Conservation (phyloP, 2,888 invertebrate species). For the Drosophila tripunctata region DNA sequence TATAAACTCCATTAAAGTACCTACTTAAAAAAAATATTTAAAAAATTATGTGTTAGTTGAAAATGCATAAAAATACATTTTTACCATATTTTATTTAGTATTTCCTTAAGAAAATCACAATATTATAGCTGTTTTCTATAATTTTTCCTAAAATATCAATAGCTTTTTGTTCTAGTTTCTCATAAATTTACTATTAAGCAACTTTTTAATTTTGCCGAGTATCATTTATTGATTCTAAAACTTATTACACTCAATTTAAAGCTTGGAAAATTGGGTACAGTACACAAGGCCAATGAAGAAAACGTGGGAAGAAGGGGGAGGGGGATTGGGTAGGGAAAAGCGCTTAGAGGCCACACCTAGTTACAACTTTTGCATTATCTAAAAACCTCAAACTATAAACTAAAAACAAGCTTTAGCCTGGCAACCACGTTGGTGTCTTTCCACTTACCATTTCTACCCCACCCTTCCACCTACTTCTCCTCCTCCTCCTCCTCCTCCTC, state of each 20-base stretch:
- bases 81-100: too few species aligned
- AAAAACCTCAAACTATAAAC: constrained; percentile 70
- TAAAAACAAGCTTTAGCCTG: constrained; percentile 35
- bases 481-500: too few species aligned
- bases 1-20: too few species aligned
- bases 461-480: not conserved
- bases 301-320: constrained; percentile 2
- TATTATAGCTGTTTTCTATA: too few species aligned
- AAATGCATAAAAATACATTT: too few species aligned
- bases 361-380: constrained; percentile 73
- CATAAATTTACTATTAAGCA: not conserved
- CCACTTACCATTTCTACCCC: not conserved
- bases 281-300: constrained; percentile 13
- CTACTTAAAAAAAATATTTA: too few species aligned
- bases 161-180: too few species aligned
- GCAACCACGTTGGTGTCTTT: not conserved
- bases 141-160: too few species aligned
- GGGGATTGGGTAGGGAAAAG: constrained; percentile 31
- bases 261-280: not conserved
- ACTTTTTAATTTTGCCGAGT: not conserved
- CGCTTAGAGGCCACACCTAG: constrained; percentile 70
- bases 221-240: constrained; percentile 34
- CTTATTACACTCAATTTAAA: not conserved
- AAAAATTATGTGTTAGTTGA: too few species aligned
- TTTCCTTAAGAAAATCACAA: too few species aligned